These are phyloP conservation scores for Watsonalla binaria DNA, from an alignment of 2,888 invertebrate genomes.

Conservation along the genomic window DNA sequence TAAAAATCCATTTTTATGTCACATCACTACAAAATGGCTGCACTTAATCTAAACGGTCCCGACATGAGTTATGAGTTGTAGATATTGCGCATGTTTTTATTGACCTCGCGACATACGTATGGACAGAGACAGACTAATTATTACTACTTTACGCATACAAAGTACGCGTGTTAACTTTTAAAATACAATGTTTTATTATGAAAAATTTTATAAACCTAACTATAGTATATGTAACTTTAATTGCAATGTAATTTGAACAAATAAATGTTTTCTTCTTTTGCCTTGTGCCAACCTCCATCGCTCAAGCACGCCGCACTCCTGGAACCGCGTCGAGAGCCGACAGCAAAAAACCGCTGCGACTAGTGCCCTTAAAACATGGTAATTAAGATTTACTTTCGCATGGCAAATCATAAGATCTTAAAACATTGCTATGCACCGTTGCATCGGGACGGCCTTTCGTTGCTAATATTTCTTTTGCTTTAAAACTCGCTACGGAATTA, in stretches of 20 bases:
- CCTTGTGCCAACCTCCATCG: conserved; percentile 31
- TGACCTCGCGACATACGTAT: too few relatives aligned
- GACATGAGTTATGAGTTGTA: too few relatives aligned
- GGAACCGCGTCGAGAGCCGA: conserved; percentile 38
- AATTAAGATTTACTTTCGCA: conserved; percentile 70
- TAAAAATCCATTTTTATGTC: too few relatives aligned
- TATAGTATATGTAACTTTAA: too few relatives aligned
- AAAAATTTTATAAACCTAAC: too few relatives aligned
- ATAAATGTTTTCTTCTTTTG: conserved; percentile 3
- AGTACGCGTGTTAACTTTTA: too few relatives aligned
- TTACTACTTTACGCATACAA: too few relatives aligned
- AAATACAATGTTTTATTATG: too few relatives aligned
- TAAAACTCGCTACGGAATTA: conserved; percentile 56
- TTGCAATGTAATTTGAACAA: not conserved
- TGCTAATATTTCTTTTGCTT: conserved; percentile 50
- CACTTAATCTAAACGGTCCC: too few relatives aligned
- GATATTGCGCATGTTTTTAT: too few relatives aligned
- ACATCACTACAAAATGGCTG: too few relatives aligned
- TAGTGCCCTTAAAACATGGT: conserved; percentile 63
- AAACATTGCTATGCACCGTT: conserved; percentile 47
- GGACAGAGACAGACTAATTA: too few relatives aligned
- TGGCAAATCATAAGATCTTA: conserved; percentile 57
- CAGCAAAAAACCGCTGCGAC: conserved; percentile 48
- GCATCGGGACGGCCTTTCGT: conserved; percentile 44
- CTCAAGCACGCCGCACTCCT: conserved; percentile 53